Conservation (phyloP, 2,888 invertebrate species). For the Troides aeacus region DNA sequence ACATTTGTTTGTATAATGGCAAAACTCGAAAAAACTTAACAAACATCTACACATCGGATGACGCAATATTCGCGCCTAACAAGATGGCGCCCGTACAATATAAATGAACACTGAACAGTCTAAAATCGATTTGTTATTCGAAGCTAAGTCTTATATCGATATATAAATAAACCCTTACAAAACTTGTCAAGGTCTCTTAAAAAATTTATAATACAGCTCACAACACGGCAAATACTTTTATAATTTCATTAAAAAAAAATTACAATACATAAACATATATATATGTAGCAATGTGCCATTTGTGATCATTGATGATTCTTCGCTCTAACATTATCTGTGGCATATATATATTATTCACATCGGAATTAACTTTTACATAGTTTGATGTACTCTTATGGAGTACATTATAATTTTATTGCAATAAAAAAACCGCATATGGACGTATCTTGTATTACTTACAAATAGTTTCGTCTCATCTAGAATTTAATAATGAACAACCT, state of each 20-base stretch:
- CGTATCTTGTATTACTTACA: slow-evolving; percentile 8
- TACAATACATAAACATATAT: background rate
- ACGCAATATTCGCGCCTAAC: no score
- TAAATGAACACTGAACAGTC: slow-evolving; percentile 51
- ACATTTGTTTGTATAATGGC: slow-evolving; percentile 27
- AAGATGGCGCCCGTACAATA: slow-evolving; percentile 6
- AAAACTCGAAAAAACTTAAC: slow-evolving; percentile 38
- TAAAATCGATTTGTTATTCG: background rate
- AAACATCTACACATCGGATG: slow-evolving; percentile 18
- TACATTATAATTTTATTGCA: background rate
- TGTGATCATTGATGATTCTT: background rate
- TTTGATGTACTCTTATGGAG: background rate
- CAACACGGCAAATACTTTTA: slow-evolving; percentile 9
- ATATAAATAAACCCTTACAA: background rate
- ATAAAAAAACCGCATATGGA: slow-evolving; percentile 11
- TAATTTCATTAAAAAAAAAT: background rate
- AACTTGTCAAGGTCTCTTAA: background rate
- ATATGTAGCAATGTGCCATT: background rate
- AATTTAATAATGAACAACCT: slow-evolving; percentile 1
- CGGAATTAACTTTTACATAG: background rate
- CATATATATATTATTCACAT: background rate
- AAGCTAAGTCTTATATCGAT: slow-evolving; percentile 3
- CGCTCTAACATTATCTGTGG: background rate
- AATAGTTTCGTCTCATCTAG: background rate
- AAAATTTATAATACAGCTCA: background rate